Base-by-base conservation (phyloP, 2,797 vertebrate genomes). In the Tauraco hartlaubi region DNA sequence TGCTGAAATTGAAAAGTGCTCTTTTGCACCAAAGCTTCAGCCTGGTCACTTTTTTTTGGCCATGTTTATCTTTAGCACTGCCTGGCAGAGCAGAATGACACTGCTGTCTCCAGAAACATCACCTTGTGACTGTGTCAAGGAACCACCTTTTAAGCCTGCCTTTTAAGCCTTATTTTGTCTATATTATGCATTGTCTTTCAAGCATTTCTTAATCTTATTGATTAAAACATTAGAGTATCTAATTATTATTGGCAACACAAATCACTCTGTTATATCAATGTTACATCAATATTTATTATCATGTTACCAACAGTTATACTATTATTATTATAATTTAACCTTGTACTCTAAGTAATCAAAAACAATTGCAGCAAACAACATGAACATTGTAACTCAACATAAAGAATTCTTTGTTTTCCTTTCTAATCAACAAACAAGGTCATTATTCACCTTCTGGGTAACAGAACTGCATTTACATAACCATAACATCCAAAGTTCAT, bases 201-300 rank as follows among this genome's bases (percentile, higher is more conserved):
- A 88, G n/a, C 23, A 35, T 73, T 88, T 81, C 62, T 69, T 81
- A 78, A 90, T 68, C 23, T 72, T 84, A 88, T 84, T 78, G 85
- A 84, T 90, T 68, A 72, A 92, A 93, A 81, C 29, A 72, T 84
- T 78, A 75, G 26, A 9, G 14, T 72, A 58, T 80, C 31, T 69
- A 74, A 76, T 90, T 93, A 84, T 71, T 79, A 93, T 64, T 68
- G 79, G 39, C 56, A 71, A 72, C 31, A 83, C 52, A 92, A 85
- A 90, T 81, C 26, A 71, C 20, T 73, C 46, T 8, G 1, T 56
- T 83, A 63, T 29, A 82, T 88, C 62, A 90, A 93, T 77, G 33
- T 59, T 77, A 72, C 19, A 67, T 77, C 76, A 63, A 17, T 80
- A 61, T 49, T 91, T 91, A 89, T 72, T 75, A 80, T 67, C 35